These are phyloP conservation scores for Idaea aversata DNA, from an alignment of 2,888 invertebrate species.

Conservation along the genomic window DNA sequence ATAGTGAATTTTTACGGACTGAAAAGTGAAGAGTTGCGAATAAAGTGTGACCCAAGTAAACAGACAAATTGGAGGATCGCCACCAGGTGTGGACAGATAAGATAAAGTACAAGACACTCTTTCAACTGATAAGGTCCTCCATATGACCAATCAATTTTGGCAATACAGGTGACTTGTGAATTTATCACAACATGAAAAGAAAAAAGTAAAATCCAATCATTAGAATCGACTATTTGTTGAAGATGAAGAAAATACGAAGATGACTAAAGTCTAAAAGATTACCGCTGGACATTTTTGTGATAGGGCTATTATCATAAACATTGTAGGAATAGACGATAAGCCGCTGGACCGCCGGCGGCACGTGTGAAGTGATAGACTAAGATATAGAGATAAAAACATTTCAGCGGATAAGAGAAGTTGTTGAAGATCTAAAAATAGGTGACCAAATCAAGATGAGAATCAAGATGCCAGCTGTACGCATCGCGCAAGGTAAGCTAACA, in stretches of 20 bases:
- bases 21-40: conserved; percentile 58
- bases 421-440: conserved; percentile 78
- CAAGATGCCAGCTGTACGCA: conserved; percentile 98
- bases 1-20: conserved; percentile 58
- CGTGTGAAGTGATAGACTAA: conserved; percentile 67
- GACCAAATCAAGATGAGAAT: conserved; percentile 94
- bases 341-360: conserved; percentile 74
- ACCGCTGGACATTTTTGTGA: conserved; percentile 72
- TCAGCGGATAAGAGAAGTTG: conserved; percentile 64
- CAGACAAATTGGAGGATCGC: conserved; percentile 64
- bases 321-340: conserved; percentile 68
- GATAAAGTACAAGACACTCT: conserved; percentile 70
- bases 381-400: conserved; percentile 67
- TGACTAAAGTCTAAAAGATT: conserved; percentile 56
- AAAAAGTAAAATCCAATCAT: conserved; percentile 62
- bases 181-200: conserved; percentile 68
- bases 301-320: conserved; percentile 63
- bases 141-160: conserved; percentile 65
- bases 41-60: conserved; percentile 54
- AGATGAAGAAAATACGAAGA: conserved; percentile 59
- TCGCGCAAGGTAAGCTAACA: conserved; percentile 92
- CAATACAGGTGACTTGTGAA: conserved; percentile 52
- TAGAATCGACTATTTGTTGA: conserved; percentile 35
- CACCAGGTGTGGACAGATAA: conserved; percentile 70
- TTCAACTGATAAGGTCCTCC: conserved; percentile 68